Evolutionary conservation across 2,113 vertebrate genomes (phyloP), one percentile per base, ranked within the genome.

Genomic region (Epinephelus lanceolatus): DNA sequence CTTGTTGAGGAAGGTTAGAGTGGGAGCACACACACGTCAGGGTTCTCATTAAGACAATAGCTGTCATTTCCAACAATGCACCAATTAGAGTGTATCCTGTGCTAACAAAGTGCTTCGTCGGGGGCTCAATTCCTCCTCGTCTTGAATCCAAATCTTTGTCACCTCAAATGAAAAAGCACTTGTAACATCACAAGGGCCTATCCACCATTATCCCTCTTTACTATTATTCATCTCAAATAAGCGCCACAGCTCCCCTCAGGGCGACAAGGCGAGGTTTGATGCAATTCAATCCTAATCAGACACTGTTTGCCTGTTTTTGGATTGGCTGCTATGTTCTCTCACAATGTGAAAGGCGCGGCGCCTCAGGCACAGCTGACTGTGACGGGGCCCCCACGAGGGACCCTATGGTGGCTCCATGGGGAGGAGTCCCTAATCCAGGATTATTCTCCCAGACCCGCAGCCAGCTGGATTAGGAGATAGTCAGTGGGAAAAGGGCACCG

Each of bases 381-480:
- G 81, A 78, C 11, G 85, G 56, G 76, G 79, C 52, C 84, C 89
- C 82, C 86, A 68, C 12, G n/a, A 74, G 89, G 86, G 89, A 89
- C 92, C 90, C 90, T 71, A 66, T 74, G 89, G 88, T 63, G 1
- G 56, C 88, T 73, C 86, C 69, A 62, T 66, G 49, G 93, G 91
- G 87, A 91, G 88, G 78, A 85, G 76, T 78, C 83, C 88, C 89
- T 93, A 94, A 95, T 94, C 93, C 92, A 53, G 92, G 93, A 95
- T 95, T 95, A 95, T 92, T 91, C 83, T 70, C 89, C 89, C 89
- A 90, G 91, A 76, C 91, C 88, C 49, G 53, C 91, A 93, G 90
- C 89, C 86, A 75, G 83, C 81, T 88, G 88, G 93, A 94, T 94
- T 94, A 93, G 88, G 66, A 85, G 88, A 82, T 73, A 86, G 88